These are phyloP conservation scores for Eurytoma californica DNA, from an alignment of 2,888 invertebrate genomes.

Conservation along the genomic window DNA sequence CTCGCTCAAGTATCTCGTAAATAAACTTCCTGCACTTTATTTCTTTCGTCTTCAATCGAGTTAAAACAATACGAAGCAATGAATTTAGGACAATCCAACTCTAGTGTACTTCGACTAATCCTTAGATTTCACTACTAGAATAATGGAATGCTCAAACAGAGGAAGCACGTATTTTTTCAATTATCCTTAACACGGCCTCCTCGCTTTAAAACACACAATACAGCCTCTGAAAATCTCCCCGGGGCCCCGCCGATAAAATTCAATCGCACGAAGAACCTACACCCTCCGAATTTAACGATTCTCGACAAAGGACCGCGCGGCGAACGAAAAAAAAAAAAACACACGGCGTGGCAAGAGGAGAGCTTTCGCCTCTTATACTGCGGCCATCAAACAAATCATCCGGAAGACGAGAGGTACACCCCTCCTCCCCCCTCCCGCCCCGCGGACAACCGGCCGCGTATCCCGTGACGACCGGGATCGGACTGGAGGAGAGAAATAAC, in stretches of 20 bases:
- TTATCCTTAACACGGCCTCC: background rate
- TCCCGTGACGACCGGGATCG: constrained; percentile 15
- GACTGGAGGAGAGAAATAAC: constrained; percentile 4
- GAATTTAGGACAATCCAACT: too few relatives aligned
- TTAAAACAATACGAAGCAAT: too few relatives aligned
- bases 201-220: background rate
- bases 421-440: background rate
- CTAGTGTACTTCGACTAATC: too few relatives aligned
- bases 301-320: background rate
- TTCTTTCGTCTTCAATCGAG: too few relatives aligned
- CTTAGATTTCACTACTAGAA: too few relatives aligned
- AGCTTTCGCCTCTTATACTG: constrained; percentile 1
- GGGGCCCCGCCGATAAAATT: constrained; percentile 15
- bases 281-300: constrained; percentile 29
- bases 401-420: constrained; percentile 36
- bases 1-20: too few relatives aligned
- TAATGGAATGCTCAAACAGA: too few relatives aligned
- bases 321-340: background rate
- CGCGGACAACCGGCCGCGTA: background rate
- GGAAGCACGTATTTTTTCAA: too few relatives aligned
- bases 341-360: background rate
- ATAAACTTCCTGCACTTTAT: too few relatives aligned
- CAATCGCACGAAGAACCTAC: constrained; percentile 27
- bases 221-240: background rate
- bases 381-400: constrained; percentile 46